Evolutionary conservation across 2,113 vertebrate species (phyloP).

Genomic region (Passerina amoena): DNA sequence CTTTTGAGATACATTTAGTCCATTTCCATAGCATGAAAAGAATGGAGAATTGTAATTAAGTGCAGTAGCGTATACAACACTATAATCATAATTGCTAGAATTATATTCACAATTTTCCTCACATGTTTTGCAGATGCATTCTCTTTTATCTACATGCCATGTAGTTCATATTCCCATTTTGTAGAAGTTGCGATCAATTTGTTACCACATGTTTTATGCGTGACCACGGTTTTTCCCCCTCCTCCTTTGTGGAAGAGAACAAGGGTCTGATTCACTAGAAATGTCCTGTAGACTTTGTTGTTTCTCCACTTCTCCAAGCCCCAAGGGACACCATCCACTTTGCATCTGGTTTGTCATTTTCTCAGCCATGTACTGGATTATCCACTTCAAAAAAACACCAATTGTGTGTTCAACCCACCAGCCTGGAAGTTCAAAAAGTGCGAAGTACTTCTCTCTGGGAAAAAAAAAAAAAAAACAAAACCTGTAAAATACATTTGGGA

Average conservation of each 20-base stretch:
- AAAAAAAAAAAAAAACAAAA: not conserved
- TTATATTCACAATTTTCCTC: slow-evolving; percentile 60
- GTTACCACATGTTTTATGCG: slow-evolving; percentile 31
- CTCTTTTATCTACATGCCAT: slow-evolving; percentile 55
- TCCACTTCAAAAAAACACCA: not conserved
- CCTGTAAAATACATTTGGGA: not conserved
- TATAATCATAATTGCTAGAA: slow-evolving; percentile 63
- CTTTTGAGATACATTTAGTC: slow-evolving; percentile 75
- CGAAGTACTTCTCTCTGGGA: not conserved
- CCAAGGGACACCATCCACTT: not conserved
- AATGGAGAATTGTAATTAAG: slow-evolving; percentile 66
- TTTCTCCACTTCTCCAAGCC: not conserved
- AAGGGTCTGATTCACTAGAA: not conserved
- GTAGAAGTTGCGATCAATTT: slow-evolving; percentile 38
- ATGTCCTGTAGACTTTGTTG: not conserved
- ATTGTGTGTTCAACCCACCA: not conserved
- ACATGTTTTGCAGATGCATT: slow-evolving; percentile 66
- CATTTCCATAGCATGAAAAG: slow-evolving; percentile 66
- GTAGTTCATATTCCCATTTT: slow-evolving; percentile 22
- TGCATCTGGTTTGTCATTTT: slow-evolving; percentile 22
- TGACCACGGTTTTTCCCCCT: not conserved
- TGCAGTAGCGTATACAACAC: not conserved
- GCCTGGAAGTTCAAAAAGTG: slow-evolving; percentile 14
- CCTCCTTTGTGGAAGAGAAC: not conserved
- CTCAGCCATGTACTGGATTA: not conserved